Conservation (phyloP, 2,888 invertebrate species). For the Polydrusus cervinus region DNA sequence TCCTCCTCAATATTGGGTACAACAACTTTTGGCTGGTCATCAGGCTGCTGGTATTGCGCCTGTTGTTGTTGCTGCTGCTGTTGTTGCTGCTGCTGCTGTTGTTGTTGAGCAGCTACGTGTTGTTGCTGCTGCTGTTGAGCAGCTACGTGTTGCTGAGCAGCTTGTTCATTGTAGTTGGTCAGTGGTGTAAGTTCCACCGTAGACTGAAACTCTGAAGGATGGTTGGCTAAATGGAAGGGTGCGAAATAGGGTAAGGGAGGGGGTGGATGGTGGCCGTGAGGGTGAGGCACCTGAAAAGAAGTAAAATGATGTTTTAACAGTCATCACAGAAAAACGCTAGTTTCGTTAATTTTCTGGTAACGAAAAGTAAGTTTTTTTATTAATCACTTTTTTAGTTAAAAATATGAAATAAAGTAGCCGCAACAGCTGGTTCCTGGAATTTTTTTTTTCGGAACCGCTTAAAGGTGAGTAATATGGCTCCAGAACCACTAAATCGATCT, state of each 20-base stretch:
- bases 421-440: too few species aligned
- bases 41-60: slow-evolving; percentile 69
- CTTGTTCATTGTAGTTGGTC: slow-evolving; percentile 75
- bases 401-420: too few species aligned
- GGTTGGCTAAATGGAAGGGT: slow-evolving; percentile 80
- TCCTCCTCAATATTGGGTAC: slow-evolving; percentile 93
- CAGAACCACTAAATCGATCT: too few species aligned
- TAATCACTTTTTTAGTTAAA: too few species aligned
- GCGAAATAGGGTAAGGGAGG: slow-evolving; percentile 83
- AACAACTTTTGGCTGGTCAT: slow-evolving; percentile 87
- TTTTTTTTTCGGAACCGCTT: too few species aligned
- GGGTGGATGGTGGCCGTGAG: slow-evolving; percentile 75
- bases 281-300: slow-evolving; percentile 74
- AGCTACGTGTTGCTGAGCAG: slow-evolving; percentile 70
- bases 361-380: too few species aligned
- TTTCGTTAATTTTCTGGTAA: too few species aligned
- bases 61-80: slow-evolving; percentile 58
- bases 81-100: slow-evolving; percentile 60
- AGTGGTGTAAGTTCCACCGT: slow-evolving; percentile 80
- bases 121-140: slow-evolving; percentile 62
- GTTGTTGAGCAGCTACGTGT: slow-evolving; percentile 63
- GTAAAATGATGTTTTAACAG: too few species aligned
- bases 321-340: too few species aligned
- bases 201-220: slow-evolving; percentile 70
- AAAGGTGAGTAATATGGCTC: too few species aligned